These are phyloP conservation scores for Campylorhamphus procurvoides DNA, from an alignment of 2,113 vertebrate species.

Conservation along the genomic window DNA sequence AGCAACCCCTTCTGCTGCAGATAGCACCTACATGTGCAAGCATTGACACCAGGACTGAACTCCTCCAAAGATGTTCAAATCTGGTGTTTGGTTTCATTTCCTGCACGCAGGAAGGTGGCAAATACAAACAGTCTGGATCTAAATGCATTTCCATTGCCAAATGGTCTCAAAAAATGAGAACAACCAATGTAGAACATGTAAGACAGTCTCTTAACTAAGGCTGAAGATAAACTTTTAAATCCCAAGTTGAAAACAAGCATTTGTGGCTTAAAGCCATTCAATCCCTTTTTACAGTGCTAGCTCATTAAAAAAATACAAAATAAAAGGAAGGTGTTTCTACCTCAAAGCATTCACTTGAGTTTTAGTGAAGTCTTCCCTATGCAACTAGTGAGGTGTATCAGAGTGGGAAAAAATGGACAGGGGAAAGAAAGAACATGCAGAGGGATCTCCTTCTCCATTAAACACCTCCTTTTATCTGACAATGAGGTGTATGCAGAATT, in stretches of 20 bases:
- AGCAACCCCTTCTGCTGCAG: neutral
- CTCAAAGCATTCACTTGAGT: neutral
- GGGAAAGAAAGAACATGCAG: neutral
- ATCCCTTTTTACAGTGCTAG: neutral
- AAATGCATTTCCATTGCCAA: neutral
- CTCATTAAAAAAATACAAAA: neutral
- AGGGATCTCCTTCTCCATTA: neutral
- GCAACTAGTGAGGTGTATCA: neutral
- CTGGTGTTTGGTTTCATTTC: neutral
- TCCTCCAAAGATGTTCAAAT: neutral
- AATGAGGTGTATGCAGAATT: neutral
- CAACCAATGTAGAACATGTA: neutral
- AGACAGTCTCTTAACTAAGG: neutral
- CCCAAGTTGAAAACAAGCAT: neutral
- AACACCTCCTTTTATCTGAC: neutral
- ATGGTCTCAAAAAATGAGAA: neutral
- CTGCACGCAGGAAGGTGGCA: neutral
- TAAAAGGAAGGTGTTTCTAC: neutral
- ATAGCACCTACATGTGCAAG: rapidly evolving
- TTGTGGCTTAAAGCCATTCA: neutral
- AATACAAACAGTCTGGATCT: neutral
- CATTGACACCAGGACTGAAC: neutral
- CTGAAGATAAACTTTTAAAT: neutral
- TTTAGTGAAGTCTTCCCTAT: neutral
- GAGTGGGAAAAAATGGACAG: neutral